Base-by-base conservation (phyloP, 2,888 invertebrate species). In the Temnothorax rugatulus region DNA sequence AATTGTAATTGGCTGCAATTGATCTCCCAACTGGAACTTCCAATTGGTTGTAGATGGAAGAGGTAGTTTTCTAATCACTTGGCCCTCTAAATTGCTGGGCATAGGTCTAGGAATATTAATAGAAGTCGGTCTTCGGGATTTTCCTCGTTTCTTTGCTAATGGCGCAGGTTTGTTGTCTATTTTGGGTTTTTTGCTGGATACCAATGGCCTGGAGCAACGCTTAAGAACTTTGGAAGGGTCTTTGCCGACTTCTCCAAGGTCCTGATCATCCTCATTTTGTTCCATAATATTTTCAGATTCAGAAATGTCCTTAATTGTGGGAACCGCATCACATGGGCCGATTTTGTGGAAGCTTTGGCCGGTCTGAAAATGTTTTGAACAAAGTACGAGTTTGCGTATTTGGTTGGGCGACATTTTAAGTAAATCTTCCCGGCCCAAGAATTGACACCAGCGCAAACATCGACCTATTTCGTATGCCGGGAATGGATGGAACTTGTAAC, bases 391-490 rank as follows among this genome's bases (percentile, higher is more conserved):
- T 73, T 94, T 94, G 69, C 95, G 89, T 86, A 95, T 95, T 87
- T 95, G 95, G 88, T 95, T 95, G 0, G 95, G 95, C 41, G 95
- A 94, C 94, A 95, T 94, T 89, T 94, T 95, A 21, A 95, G 82
- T 4, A 95, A 82, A 79, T 95, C 95, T 85, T 95, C 95, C 77
- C 95, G 91, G 2, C 93, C 94, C 11, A 95, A 88, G 84, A 95
- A 95, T 82, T 95, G 93, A 83, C 95, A 95, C 95, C 95, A 95
- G 63, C 93, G 92, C 57, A 95, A 87, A 84, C 95, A 95, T 64
- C 95, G 91, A 4, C 95, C 95, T 25, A 95, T 94, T 82, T 95
- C 95, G 73, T 95, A 94, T 0, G 95, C 95, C 4, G 95, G 95
- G 84, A 95, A 95, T 15, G 95, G 95, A 88, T 95, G 95, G 73